These are phyloP conservation scores for Phthorimaea operculella DNA, from an alignment of 1,140 invertebrate species.

Conservation along the genomic window DNA sequence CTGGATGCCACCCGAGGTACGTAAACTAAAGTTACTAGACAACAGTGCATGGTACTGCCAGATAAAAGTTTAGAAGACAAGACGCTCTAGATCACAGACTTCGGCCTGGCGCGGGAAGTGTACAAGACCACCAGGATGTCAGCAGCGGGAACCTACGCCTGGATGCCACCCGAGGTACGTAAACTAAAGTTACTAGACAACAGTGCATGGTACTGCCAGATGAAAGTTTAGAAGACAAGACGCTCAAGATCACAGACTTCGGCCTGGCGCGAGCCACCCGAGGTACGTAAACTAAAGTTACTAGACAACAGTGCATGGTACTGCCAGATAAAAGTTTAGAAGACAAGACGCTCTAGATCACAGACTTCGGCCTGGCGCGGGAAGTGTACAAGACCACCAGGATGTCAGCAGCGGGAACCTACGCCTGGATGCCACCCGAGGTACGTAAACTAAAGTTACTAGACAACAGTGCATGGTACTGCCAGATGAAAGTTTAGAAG, in stretches of 20 bases:
- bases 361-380: conserved; percentile 95
- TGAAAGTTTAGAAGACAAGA: conserved; percentile 89
- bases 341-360: conserved; percentile 95
- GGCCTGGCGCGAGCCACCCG: conserved; percentile 94
- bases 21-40: too few relatives aligned
- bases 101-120: conserved; percentile 94
- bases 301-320: conserved; percentile 68
- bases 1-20: conserved; percentile 99
- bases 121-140: conserved; percentile 97
- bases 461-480: conserved; percentile 76
- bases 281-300: conserved; percentile 82
- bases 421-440: conserved; percentile 99
- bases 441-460: conserved; percentile 72
- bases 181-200: conserved; percentile 17
- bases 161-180: conserved; percentile 99
- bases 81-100: conserved; percentile 97
- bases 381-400: conserved; percentile 96
- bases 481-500: conserved; percentile 83
- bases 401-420: conserved; percentile 98
- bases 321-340: conserved; percentile 84
- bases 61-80: conserved; percentile 88
- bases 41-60: conserved; percentile 73
- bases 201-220: conserved; percentile 77
- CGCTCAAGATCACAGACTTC: conserved; percentile 97
- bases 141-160: conserved; percentile 96